Evolutionary conservation across 2,113 vertebrate genomes (phyloP), one percentile per base, ranked within the genome.

Genomic region (Tupaia tana): DNA sequence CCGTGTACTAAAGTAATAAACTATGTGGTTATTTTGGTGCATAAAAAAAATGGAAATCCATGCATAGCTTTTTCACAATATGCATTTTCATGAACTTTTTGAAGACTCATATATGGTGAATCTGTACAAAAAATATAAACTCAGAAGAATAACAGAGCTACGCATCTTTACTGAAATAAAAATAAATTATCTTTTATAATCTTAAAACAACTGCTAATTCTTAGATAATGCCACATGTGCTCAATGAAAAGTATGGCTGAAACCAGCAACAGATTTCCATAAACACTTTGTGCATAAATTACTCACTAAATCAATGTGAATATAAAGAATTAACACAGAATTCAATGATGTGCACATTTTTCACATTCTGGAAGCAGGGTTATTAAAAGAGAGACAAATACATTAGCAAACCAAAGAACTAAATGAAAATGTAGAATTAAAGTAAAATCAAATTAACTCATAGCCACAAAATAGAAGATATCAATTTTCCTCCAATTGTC

Each of bases 361-460:
- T 75, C 54, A 80, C 12, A 63, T 93, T 80, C 74, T 77, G 20
- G 64, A 93, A 86, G 3, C 12, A 74, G 43, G 34, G 7, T 82
- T 80, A 54, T 43, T 74, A 79, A 31, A 80, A 86, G 31, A 67
- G 52, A 80, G 6, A 6, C 9, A 80, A 94, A 77, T 64, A 34
- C 25, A 75, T 82, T 54, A 93, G 79, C 54, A 80, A 24, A 73
- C 52, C 22, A 31, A 11, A 83, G 31, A 91, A 22, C 7, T 77
- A 93, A 81, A 95, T 52, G 34, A 91, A 94, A 75, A 77, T 0
- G 1, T 74, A 66, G 24, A 56, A 70, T 18, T 6, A 88, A 95
- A 89, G 58, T 58, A 86, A 95, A 86, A 79, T 18, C 88, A 95
- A 87, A 66, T 87, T 75, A 92, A 96, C 10, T 29, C 43, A 84